Conservation (phyloP, 2,797 vertebrate genomes). For the Loris lydekkerianus region DNA sequence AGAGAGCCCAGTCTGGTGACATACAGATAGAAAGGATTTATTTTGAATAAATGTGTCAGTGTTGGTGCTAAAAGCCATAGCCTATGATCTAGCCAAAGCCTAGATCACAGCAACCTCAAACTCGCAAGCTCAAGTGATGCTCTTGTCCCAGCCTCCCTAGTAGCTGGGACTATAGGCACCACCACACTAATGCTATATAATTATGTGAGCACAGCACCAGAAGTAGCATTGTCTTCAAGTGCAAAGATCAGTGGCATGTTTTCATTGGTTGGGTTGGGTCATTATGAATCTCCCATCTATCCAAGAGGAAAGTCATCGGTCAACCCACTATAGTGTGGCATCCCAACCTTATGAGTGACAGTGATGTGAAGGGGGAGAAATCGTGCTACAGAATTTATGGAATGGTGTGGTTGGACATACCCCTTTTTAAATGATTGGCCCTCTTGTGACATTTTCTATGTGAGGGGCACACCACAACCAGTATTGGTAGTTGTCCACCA, state of each 20-base stretch:
- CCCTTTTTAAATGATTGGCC: neutral
- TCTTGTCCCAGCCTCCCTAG: too few species aligned
- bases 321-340: neutral
- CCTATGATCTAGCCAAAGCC: neutral
- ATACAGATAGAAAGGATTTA: constrained; percentile 47
- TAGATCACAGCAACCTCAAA: too few species aligned
- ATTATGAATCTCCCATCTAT: neutral
- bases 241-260: neutral
- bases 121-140: too few species aligned
- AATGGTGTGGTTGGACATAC: neutral
- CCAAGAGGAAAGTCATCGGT: neutral
- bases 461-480: neutral
- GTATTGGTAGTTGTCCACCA: neutral
- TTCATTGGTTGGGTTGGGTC: neutral
- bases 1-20: neutral
- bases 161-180: too few species aligned
- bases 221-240: neutral
- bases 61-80: neutral
- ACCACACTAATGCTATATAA: neutral
- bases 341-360: neutral
- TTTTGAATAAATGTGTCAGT: neutral
- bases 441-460: neutral
- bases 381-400: neutral
- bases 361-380: neutral
- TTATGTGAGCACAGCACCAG: neutral